Conservation (phyloP, 2,113 vertebrate genomes). For the Fulica atra region DNA sequence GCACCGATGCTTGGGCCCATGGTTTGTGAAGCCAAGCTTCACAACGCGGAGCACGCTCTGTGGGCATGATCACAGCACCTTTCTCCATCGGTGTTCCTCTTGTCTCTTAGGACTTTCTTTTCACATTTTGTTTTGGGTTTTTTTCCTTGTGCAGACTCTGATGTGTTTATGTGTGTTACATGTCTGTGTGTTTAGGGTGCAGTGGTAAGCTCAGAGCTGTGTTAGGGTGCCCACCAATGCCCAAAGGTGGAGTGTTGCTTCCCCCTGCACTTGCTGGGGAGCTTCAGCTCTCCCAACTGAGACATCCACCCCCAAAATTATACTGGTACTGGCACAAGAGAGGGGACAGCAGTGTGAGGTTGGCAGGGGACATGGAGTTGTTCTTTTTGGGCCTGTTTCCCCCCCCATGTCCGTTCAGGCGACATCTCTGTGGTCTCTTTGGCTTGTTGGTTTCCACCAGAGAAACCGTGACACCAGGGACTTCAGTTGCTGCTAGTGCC, state of each 20-base stretch:
- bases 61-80: neutral
- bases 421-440: fast-evolving
- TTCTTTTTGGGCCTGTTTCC: neutral
- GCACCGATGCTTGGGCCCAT: neutral
- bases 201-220: fast-evolving
- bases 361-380: neutral
- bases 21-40: neutral
- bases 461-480: neutral
- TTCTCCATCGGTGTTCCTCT: neutral
- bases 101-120: neutral
- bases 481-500: fast-evolving
- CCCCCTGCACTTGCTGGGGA: neutral
- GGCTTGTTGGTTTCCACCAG: neutral
- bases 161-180: neutral
- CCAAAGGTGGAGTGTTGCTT: neutral
- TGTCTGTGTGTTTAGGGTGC: neutral
- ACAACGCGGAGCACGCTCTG: neutral
- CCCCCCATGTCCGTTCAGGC: fast-evolving
- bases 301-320: too few species aligned
- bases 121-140: fast-evolving
- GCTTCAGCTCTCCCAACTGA: neutral
- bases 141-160: neutral
- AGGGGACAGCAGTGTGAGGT: fast-evolving
- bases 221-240: neutral
- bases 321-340: neutral